Percentiles rank a stretch among this genome's conserved stretches.
Conservation (phyloP, 1,140 invertebrate genomes). For the Drosophila biarmipes region DNA sequence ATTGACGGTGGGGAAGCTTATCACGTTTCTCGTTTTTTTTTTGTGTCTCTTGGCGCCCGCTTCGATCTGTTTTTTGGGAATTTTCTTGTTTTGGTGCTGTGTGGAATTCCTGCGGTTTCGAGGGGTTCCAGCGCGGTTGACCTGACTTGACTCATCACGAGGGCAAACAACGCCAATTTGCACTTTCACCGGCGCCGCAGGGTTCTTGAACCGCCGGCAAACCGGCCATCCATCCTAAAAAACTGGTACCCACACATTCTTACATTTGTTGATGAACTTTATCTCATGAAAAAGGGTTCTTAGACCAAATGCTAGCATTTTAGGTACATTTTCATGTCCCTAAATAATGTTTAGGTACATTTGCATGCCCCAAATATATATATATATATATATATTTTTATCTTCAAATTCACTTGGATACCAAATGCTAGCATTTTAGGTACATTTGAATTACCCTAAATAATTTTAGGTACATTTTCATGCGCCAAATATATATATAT, state of each 20-base stretch:
- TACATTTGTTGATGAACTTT: slow-evolving; percentile 10
- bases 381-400: too few relatives aligned
- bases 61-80: slow-evolving; percentile 44
- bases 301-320: too few relatives aligned
- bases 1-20: slow-evolving; percentile 43
- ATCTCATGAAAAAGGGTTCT: not conserved
- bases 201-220: slow-evolving; percentile 40
- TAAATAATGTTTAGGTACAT: too few relatives aligned
- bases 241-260: slow-evolving; percentile 4
- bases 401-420: too few relatives aligned
- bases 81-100: slow-evolving; percentile 36
- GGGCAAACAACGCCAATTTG: slow-evolving; percentile 38
- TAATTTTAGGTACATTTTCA: too few relatives aligned
- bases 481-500: too few relatives aligned
- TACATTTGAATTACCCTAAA: too few relatives aligned
- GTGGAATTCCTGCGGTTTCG: slow-evolving; percentile 55
- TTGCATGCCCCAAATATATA: too few relatives aligned
- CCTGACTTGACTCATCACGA: slow-evolving; percentile 46
- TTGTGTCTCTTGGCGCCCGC: slow-evolving; percentile 26
- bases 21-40: slow-evolving; percentile 62
- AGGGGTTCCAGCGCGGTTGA: not conserved
- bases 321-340: too few relatives aligned
- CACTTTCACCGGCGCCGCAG: slow-evolving; percentile 52
- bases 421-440: too few relatives aligned
- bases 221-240: slow-evolving; percentile 12